Evolutionary conservation across 2,113 vertebrate species (phyloP), one percentile per base, ranked within the genome.

Genomic region (Syngnathus scovelli): DNA sequence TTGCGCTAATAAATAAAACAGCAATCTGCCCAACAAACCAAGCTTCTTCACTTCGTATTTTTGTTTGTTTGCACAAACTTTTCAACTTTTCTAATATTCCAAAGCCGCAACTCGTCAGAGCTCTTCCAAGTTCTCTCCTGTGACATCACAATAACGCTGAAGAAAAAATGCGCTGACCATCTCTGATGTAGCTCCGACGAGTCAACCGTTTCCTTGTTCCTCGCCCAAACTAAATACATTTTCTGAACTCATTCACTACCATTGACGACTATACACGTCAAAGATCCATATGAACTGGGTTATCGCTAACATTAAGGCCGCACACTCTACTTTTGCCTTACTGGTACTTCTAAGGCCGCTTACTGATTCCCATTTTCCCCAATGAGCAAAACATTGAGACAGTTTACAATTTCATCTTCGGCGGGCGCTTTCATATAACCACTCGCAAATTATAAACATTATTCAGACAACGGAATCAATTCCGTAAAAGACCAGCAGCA

Each of bases 401-500:
- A 1, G 39, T 62, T 62, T 66, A 54, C 44, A 16, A 60, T 54
- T 21, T 44, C 61, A 51, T 64, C n/a, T 33, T 16, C 38, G 36
- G 19, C 13, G 1, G 38, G 38, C 54, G 59, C 15, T 43, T 12
- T 65, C 27, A 67, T 23, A 19, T 3, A 12, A 67, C 64, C 0
- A 18, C 66, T 11, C 49, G 52, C 49, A 71, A 11, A 77, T 71
- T 39, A 52, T 1, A 37, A 39, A 63, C 44, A 71, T 56, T 1
- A 74, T 75, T 61, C 68, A 46, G 37, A 59, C 69, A 70, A 67
- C 56, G 66, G 56, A 58, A 58, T 36, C 27, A 58, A 58, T 36
- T 58, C 27, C 1, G 55, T 18, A 58, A 58, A 36, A 36, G 27
- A 36, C 55, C 61, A 63, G 67, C 19, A 58, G 68, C 69, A 79